Percentiles rank a stretch among this genome's conserved stretches.
Conservation (phyloP, 2,113 vertebrate genomes). For the Pogona vitticeps region DNA sequence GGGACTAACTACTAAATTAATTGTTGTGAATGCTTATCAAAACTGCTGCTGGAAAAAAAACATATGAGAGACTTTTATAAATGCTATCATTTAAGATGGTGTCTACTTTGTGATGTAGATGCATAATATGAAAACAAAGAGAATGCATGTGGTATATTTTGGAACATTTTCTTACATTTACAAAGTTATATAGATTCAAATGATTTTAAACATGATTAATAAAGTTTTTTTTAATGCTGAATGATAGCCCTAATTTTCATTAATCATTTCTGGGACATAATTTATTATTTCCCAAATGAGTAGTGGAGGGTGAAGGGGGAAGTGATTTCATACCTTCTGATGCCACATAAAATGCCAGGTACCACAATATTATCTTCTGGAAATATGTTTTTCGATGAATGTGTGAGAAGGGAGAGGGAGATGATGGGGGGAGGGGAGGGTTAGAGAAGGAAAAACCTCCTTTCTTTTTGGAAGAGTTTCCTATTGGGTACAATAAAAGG, state of each 20-base stretch:
- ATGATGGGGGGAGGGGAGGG: too few species aligned
- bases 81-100: background rate
- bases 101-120: background rate
- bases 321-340: background rate
- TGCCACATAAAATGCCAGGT: background rate
- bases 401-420: too few species aligned
- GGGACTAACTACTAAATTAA: too few species aligned
- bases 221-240: background rate
- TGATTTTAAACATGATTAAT: background rate
- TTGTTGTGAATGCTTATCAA: background rate
- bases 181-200: background rate
- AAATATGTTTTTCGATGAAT: background rate
- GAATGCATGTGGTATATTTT: background rate
- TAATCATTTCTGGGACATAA: background rate
- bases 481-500: constrained; percentile 16
- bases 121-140: background rate
- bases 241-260: background rate
- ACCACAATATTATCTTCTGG: constrained; percentile 2
- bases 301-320: background rate
- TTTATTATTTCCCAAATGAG: background rate
- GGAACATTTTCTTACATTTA: background rate
- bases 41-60: background rate
- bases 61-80: background rate
- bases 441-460: background rate
- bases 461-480: constrained; percentile 31